Evolutionary conservation across 1,140 invertebrate species (phyloP).

Genomic region (Drosophila eugracilis): DNA sequence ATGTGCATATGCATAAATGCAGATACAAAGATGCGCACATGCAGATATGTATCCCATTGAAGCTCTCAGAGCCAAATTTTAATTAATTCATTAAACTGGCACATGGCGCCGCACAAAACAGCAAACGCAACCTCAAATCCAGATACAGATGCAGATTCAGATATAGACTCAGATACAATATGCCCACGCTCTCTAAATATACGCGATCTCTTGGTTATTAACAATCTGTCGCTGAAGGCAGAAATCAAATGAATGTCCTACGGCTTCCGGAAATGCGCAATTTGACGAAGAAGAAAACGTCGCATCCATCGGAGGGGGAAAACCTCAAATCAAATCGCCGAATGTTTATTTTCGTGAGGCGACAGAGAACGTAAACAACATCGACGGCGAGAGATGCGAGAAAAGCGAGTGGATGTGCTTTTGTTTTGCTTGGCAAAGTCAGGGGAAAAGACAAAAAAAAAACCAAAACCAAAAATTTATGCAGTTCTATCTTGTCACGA

Average conservation of each 20-base stretch:
- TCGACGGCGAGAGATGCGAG: neutral
- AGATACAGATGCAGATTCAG: conserved; percentile 9
- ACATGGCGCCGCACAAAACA: conserved; percentile 56
- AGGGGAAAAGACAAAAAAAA: too few relatives aligned
- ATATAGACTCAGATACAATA: neutral
- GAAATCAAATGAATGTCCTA: conserved; percentile 40
- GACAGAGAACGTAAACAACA: conserved; percentile 36
- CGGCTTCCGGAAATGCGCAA: conserved; percentile 73
- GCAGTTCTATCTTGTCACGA: conserved; percentile 66
- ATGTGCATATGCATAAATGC: conserved; percentile 24
- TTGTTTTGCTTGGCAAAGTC: conserved; percentile 35
- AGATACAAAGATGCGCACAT: conserved; percentile 21
- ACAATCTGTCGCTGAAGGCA: conserved; percentile 42
- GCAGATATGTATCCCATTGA: conserved; percentile 10
- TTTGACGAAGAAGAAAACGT: conserved; percentile 44
- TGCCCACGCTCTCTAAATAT: conserved; percentile 22
- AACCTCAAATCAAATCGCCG: conserved; percentile 20
- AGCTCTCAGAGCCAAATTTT: conserved; percentile 37
- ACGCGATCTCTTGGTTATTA: conserved; percentile 41
- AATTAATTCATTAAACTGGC: conserved; percentile 79
- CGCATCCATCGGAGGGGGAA: conserved; percentile 10
- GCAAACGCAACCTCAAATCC: conserved; percentile 31
- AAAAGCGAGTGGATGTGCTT: conserved; percentile 19
- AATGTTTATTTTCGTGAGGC: conserved; percentile 36
- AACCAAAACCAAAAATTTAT: conserved; percentile 57